phyloP scores from a whole-genome alignment of 2,888 invertebrate genomes.

The Callyntrura sp. region DNA sequence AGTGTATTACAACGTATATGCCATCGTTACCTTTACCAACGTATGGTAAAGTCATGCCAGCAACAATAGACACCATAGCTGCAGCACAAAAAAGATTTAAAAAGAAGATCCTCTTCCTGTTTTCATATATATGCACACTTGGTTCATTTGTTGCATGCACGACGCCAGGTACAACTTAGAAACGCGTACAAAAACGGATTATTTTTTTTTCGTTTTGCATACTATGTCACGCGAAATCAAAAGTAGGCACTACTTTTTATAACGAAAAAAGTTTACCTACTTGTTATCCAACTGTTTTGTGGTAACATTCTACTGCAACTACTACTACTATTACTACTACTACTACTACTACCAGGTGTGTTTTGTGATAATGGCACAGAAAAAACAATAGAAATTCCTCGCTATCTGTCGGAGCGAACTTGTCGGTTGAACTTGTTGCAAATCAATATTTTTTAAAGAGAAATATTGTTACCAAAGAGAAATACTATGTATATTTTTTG shows the following conservation, averaged over 20 bases:
- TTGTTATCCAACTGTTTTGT: not conserved
- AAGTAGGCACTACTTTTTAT: constrained; percentile 17
- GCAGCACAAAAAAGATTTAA: constrained; percentile 7
- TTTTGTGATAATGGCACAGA: not conserved
- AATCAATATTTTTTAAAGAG: constrained; percentile 17
- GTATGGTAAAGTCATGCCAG: not conserved
- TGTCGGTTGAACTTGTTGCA: constrained; percentile 37
- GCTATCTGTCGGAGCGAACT: constrained; percentile 13
- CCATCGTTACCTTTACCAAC: too few relatives aligned
- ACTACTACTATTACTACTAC: not conserved
- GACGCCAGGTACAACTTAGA: not conserved
- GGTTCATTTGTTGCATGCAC: constrained; percentile 31
- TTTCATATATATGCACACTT: not conserved
- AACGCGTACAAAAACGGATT: constrained; percentile 20
- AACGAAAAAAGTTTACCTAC: constrained; percentile 1
- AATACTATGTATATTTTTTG: not conserved
- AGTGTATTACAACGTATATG: not conserved
- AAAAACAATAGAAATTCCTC: constrained; percentile 33
- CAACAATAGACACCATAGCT: too few relatives aligned
- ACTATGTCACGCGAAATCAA: constrained; percentile 49
- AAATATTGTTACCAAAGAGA: not conserved
- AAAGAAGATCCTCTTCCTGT: constrained; percentile 33
- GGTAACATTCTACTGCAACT: not conserved
- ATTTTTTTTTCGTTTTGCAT: constrained; percentile 49
- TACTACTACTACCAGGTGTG: not conserved